A percentile compares a stretch with the other conserved stretches of the same genome.
phyloP scores from a whole-genome alignment of 2,113 vertebrate genomes.

The Equus przewalskii region DNA sequence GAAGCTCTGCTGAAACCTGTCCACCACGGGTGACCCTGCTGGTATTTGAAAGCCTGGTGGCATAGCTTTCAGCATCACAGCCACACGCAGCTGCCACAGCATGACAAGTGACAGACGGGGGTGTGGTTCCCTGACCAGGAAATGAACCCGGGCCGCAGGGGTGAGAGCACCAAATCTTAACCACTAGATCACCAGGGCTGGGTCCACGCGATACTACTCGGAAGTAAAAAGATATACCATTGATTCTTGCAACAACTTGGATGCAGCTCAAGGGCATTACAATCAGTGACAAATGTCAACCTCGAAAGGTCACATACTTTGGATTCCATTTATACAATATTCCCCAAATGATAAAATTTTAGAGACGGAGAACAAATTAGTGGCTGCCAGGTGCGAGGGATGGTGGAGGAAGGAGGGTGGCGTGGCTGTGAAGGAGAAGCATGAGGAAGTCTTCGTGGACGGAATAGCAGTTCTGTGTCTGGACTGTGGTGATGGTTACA shows the following conservation, averaged over 20 bases:
- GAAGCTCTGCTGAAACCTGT: too few species aligned
- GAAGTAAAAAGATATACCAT: not conserved
- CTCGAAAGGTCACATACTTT: not conserved
- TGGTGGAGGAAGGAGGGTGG: not conserved
- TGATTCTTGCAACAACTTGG: fast-evolving
- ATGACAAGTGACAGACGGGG: too few species aligned
- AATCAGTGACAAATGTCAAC: not conserved
- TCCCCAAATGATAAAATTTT: fast-evolving
- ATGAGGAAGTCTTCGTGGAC: fast-evolving
- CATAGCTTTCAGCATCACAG: too few species aligned
- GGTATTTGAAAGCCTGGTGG: too few species aligned
- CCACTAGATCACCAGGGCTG: too few species aligned
- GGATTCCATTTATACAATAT: fast-evolving
- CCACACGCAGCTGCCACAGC: too few species aligned
- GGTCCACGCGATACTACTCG: not conserved
- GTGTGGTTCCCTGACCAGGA: too few species aligned
- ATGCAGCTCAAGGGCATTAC: fast-evolving
- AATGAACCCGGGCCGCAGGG: too few species aligned
- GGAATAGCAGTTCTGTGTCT: too few species aligned
- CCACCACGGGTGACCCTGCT: too few species aligned
- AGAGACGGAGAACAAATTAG: not conserved
- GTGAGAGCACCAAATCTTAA: too few species aligned
- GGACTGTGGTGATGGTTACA: fast-evolving
- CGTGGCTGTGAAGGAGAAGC: not conserved
- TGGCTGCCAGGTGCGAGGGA: not conserved